phyloP scores from a whole-genome alignment of 2,797 vertebrate species.

The Todus mexicanus region DNA sequence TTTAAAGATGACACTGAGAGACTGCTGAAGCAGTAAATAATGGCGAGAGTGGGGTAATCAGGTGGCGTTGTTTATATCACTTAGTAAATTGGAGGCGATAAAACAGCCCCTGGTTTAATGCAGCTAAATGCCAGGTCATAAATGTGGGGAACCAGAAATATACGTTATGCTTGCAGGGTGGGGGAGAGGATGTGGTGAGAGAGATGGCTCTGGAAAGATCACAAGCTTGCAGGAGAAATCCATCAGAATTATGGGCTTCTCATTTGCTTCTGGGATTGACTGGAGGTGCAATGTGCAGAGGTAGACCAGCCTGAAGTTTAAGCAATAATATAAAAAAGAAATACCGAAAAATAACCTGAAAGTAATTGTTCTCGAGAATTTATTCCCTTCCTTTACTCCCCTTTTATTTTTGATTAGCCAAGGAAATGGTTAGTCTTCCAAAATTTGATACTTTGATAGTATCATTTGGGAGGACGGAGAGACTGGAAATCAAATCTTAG shows the following conservation, averaged over 20 bases:
- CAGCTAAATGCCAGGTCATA: slow-evolving; percentile 24
- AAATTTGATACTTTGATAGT: not conserved
- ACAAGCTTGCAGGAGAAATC: not conserved
- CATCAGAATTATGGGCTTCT: not conserved
- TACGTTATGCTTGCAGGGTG: accelerated
- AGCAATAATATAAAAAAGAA: slow-evolving; percentile 3
- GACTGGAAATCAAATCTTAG: not conserved
- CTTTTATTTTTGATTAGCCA: not conserved
- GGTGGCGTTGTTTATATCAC: slow-evolving; percentile 29
- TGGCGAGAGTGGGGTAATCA: not conserved
- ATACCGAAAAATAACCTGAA: not conserved
- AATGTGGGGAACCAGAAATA: not conserved
- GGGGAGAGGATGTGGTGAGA: not conserved
- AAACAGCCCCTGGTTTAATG: slow-evolving; percentile 14
- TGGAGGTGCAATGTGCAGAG: not conserved
- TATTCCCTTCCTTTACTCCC: not conserved
- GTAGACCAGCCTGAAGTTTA: not conserved
- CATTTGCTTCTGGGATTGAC: not conserved
- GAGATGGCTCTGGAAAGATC: not conserved
- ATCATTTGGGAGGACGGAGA: not conserved
- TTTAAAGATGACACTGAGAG: slow-evolving; percentile 39
- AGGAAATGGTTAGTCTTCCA: not conserved
- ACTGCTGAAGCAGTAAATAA: slow-evolving; percentile 40
- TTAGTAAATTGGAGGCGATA: slow-evolving; percentile 45
- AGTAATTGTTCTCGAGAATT: not conserved